Percentiles rank a stretch among this genome's conserved stretches.
phyloP scores from a whole-genome alignment of 30 jellyfish, hydroid and myxozoan genomes.

The Aurelia aurita complex sp. Pacific region DNA sequence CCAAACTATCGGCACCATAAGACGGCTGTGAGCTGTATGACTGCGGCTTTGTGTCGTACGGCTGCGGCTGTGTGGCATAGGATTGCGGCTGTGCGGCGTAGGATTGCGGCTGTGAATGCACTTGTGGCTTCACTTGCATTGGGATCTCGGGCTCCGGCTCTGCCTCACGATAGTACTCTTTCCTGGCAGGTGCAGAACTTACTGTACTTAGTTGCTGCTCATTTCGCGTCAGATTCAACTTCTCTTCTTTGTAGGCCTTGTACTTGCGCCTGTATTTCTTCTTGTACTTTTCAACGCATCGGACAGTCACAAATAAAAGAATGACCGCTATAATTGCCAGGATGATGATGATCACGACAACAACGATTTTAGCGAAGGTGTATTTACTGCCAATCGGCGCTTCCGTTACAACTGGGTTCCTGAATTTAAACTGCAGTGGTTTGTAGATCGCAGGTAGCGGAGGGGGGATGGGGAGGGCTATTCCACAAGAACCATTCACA shows the following conservation, averaged over 20 bases:
- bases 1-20: slow-evolving; percentile 19
- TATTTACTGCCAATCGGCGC: slow-evolving; percentile 52
- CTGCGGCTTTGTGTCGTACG: not conserved
- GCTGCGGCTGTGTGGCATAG: no score
- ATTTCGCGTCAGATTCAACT: slow-evolving; percentile 2
- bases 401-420: slow-evolving; percentile 61
- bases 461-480: slow-evolving; percentile 52
- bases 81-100: slow-evolving; percentile 1
- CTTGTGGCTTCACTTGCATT: not conserved
- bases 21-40: slow-evolving; percentile 34
- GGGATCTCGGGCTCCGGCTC: slow-evolving; percentile 28
- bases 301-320: slow-evolving; percentile 32
- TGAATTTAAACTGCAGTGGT: slow-evolving; percentile 72
- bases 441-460: slow-evolving; percentile 62
- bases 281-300: slow-evolving; percentile 41
- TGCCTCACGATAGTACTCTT: not conserved
- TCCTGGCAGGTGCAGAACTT: not conserved
- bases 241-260: slow-evolving; percentile 11
- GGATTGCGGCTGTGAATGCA: no score
- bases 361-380: slow-evolving; percentile 45
- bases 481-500: slow-evolving; percentile 49
- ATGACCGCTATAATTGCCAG: slow-evolving; percentile 49
- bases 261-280: slow-evolving; percentile 14
- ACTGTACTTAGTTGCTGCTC: not conserved
- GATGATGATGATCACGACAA: slow-evolving; percentile 44